phyloP scores from a whole-genome alignment of 2,797 vertebrate genomes.

The Danio kyathit region DNA sequence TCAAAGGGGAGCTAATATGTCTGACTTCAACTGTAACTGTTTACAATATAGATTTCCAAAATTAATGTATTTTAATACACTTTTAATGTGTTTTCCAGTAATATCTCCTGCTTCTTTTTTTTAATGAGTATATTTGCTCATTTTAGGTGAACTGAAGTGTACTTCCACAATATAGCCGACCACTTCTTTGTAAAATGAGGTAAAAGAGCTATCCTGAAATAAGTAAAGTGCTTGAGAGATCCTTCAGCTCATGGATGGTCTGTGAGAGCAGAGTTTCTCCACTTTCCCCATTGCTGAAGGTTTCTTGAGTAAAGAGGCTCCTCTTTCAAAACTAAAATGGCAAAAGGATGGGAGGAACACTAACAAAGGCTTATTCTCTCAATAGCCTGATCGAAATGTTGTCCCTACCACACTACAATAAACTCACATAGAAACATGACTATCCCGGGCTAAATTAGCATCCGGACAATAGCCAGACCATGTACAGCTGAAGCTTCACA shows the following conservation, averaged over 20 bases:
- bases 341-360: conserved; percentile 69
- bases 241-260: conserved; percentile 71
- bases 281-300: conserved; percentile 60
- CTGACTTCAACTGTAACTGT: too few relatives aligned
- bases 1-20: too few relatives aligned
- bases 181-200: conserved; percentile 64
- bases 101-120: neutral
- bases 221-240: conserved; percentile 56
- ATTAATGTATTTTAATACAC: neutral
- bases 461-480: conserved; percentile 76
- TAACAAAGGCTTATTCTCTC: conserved; percentile 78
- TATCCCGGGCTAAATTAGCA: conserved; percentile 74
- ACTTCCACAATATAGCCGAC: conserved; percentile 64
- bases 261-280: conserved; percentile 62
- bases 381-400: conserved; percentile 76
- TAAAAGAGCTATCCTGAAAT: conserved; percentile 57
- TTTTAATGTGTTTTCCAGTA: neutral
- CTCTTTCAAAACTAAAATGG: conserved; percentile 75
- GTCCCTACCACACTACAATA: conserved; percentile 69
- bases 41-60: neutral
- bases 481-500: conserved; percentile 69
- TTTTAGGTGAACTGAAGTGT: conserved; percentile 69
- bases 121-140: conserved; percentile 61
- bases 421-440: conserved; percentile 73
- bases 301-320: conserved; percentile 68